phyloP scores from a whole-genome alignment of 1,140 invertebrate genomes.

The Orius insidiosus region DNA sequence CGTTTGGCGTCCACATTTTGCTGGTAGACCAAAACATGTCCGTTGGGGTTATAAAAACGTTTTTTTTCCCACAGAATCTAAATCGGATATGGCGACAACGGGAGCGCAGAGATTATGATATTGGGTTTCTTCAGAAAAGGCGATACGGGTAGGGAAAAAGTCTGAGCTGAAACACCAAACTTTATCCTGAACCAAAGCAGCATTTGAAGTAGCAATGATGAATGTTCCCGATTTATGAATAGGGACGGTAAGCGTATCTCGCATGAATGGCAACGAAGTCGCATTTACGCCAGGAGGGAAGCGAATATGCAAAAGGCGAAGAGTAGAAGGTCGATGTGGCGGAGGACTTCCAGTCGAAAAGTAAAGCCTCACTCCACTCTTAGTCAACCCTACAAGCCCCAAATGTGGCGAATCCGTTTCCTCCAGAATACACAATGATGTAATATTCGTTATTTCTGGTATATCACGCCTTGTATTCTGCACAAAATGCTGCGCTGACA shows the following conservation, averaged over 20 bases:
- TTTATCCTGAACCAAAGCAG: slow-evolving; percentile 32
- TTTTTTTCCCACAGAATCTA: neutral
- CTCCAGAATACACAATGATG: slow-evolving; percentile 57
- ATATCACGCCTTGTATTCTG: neutral
- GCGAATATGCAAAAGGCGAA: slow-evolving; percentile 72
- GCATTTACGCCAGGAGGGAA: slow-evolving; percentile 46
- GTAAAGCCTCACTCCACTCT: slow-evolving; percentile 79
- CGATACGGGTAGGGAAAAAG: slow-evolving; percentile 32
- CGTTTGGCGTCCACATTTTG: slow-evolving; percentile 53
- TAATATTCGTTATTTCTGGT: slow-evolving; percentile 4
- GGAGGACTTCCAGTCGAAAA: slow-evolving; percentile 46
- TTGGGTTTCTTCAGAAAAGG: slow-evolving; percentile 6
- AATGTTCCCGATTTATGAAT: slow-evolving; percentile 34
- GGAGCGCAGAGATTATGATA: slow-evolving; percentile 2
- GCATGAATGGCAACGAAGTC: neutral
- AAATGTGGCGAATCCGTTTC: slow-evolving; percentile 61
- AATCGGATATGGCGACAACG: neutral
- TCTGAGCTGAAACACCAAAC: slow-evolving; percentile 60
- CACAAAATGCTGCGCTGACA: too few species aligned
- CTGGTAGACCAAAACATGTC: slow-evolving; percentile 27
- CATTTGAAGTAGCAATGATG: slow-evolving; percentile 43
- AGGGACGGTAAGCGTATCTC: neutral
- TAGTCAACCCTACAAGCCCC: slow-evolving; percentile 81
- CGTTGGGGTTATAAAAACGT: neutral
- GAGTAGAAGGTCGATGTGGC: slow-evolving; percentile 39